These are phyloP conservation scores for Mirza zaza DNA, from an alignment of 2,113 vertebrate genomes.

Conservation along the genomic window DNA sequence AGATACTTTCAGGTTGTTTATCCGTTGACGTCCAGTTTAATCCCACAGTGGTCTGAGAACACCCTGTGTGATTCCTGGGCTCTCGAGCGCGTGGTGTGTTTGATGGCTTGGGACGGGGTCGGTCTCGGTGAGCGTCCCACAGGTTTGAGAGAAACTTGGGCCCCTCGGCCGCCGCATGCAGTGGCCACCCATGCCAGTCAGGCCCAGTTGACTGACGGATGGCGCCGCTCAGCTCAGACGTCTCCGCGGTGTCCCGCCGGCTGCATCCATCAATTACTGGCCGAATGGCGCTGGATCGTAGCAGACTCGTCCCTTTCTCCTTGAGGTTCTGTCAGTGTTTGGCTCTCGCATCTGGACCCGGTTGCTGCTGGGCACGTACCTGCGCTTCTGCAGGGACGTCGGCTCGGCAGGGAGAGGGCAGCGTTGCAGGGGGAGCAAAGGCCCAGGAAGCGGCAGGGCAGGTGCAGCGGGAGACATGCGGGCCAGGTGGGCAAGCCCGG, in stretches of 20 bases:
- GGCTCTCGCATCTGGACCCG: accelerated
- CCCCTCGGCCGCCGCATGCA: accelerated
- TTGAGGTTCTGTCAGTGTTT: accelerated
- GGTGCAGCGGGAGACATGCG: accelerated
- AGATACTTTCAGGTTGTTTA: not conserved
- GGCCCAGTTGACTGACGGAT: accelerated
- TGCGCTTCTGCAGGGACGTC: not conserved
- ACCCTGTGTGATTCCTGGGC: accelerated
- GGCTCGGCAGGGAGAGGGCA: not conserved
- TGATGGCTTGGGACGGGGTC: accelerated
- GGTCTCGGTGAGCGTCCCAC: no score
- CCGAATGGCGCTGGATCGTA: accelerated
- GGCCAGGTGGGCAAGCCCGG: no score
- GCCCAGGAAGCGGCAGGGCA: not conserved
- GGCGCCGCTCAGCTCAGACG: accelerated
- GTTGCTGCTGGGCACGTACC: accelerated
- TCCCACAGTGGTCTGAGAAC: not conserved
- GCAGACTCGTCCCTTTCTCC: not conserved
- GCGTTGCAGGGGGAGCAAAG: not conserved
- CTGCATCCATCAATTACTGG: not conserved
- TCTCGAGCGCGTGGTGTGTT: accelerated
- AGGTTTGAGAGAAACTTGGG: accelerated
- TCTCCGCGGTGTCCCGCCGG: accelerated
- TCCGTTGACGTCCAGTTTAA: no score
- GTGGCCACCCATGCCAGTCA: accelerated